Conservation (phyloP, 2,888 invertebrate species). For the Harpalus rubripes region DNA sequence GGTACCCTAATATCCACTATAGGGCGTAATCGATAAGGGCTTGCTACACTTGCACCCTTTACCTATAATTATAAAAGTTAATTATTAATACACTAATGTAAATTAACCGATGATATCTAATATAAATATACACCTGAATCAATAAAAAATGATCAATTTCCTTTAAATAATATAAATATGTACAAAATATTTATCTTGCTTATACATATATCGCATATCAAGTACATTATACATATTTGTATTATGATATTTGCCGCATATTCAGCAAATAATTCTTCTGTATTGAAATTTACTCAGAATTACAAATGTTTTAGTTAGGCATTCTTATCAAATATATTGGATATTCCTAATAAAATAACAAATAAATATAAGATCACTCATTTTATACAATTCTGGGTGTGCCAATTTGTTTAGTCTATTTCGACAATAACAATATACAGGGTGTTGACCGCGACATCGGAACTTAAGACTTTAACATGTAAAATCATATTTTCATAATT, state of each 20-base stretch:
- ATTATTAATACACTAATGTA: not conserved
- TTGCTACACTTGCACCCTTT: conserved; percentile 90
- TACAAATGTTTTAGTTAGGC: not conserved
- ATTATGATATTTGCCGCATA: too few species aligned
- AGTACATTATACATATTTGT: not conserved
- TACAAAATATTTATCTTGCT: conserved; percentile 10
- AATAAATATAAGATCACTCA: too few species aligned
- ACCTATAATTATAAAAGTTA: conserved; percentile 79
- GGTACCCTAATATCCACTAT: conserved; percentile 94
- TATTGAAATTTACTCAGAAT: not conserved
- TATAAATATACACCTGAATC: not conserved
- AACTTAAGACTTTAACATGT: too few species aligned
- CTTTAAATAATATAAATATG: conserved; percentile 5
- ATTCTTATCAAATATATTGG: too few species aligned
- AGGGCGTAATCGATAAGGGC: conserved; percentile 94
- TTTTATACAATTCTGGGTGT: too few species aligned
- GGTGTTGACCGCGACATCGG: too few species aligned
- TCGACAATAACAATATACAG: too few species aligned
- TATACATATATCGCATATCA: conserved; percentile 1
- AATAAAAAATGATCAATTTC: conserved; percentile 14
- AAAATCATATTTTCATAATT: too few species aligned
- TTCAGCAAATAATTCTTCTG: not conserved
- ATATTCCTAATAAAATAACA: too few species aligned
- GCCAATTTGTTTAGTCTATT: too few species aligned
- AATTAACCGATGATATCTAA: not conserved